phyloP scores from a whole-genome alignment of 2,888 invertebrate genomes.

The Drosophila paranaensis region DNA sequence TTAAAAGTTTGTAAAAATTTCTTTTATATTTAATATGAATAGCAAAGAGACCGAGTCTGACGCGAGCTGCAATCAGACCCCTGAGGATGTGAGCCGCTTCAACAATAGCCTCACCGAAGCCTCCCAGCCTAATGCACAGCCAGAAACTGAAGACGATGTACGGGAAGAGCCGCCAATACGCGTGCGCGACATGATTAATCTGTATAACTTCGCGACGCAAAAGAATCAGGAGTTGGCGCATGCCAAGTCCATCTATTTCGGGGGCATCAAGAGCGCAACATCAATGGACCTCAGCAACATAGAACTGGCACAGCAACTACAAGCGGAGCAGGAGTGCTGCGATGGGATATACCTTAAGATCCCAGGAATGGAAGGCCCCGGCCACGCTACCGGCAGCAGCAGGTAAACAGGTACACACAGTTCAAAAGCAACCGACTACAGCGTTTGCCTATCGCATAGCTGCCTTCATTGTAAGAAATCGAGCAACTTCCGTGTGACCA shows the following conservation, averaged over 20 bases:
- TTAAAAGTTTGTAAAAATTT: slow-evolving; percentile 26
- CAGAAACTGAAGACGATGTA: slow-evolving; percentile 1
- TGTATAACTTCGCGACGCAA: slow-evolving; percentile 76
- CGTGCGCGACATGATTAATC: slow-evolving; percentile 82
- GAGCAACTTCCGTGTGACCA: slow-evolving; percentile 43
- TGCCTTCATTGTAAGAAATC: slow-evolving; percentile 12
- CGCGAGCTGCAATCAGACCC: slow-evolving; percentile 20
- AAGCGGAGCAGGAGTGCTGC: slow-evolving; percentile 36
- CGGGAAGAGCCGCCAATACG: slow-evolving; percentile 56
- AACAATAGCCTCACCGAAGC: slow-evolving; percentile 55
- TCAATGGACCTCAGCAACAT: slow-evolving; percentile 15
- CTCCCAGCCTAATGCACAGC: slow-evolving; percentile 20
- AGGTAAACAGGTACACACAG: neutral
- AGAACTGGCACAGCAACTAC: slow-evolving; percentile 12
- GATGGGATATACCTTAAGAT: slow-evolving; percentile 28
- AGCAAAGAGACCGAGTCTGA: slow-evolving; percentile 31
- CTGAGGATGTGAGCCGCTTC: slow-evolving; percentile 53
- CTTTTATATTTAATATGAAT: slow-evolving; percentile 38
- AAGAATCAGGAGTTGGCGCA: slow-evolving; percentile 69
- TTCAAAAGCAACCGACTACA: neutral
- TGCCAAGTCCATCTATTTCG: slow-evolving; percentile 73
- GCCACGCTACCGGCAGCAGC: slow-evolving; percentile 13
- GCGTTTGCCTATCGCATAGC: neutral
- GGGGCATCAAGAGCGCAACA: slow-evolving; percentile 37
- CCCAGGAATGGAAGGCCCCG: slow-evolving; percentile 9